Evolutionary conservation across 2,797 vertebrate genomes (phyloP).

Genomic region (Cossypha niveicapilla): DNA sequence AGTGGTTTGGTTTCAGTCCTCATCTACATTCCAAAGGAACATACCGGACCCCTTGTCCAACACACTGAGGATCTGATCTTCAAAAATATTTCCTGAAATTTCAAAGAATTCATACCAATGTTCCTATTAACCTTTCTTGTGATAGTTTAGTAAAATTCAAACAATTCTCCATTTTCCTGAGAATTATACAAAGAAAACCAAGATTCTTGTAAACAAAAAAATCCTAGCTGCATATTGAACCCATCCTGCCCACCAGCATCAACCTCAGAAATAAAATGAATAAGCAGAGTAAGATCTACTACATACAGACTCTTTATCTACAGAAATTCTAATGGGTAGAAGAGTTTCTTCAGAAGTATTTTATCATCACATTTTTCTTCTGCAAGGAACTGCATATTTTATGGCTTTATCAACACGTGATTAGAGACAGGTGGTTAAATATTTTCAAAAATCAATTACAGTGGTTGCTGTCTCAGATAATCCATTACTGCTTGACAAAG

Average conservation of each 20-base stretch:
- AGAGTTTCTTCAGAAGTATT: background rate
- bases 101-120: background rate
- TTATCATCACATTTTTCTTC: background rate
- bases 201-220: background rate
- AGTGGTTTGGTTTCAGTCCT: background rate
- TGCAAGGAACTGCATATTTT: background rate
- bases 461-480: background rate
- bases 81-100: background rate
- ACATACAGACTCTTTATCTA: background rate
- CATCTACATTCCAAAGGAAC: background rate
- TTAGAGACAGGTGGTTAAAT: background rate
- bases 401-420: background rate
- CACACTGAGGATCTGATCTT: background rate
- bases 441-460: background rate
- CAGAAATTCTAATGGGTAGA: background rate
- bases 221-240: background rate
- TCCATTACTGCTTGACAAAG: background rate
- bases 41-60: rapidly evolving
- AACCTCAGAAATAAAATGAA: background rate
- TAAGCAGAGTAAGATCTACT: background rate
- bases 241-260: background rate
- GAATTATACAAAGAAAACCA: background rate
- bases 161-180: background rate
- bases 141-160: background rate
- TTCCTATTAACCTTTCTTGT: background rate